Evolutionary conservation across 2,888 invertebrate species (phyloP).

Genomic region (Lasioglossum vierecki): DNA sequence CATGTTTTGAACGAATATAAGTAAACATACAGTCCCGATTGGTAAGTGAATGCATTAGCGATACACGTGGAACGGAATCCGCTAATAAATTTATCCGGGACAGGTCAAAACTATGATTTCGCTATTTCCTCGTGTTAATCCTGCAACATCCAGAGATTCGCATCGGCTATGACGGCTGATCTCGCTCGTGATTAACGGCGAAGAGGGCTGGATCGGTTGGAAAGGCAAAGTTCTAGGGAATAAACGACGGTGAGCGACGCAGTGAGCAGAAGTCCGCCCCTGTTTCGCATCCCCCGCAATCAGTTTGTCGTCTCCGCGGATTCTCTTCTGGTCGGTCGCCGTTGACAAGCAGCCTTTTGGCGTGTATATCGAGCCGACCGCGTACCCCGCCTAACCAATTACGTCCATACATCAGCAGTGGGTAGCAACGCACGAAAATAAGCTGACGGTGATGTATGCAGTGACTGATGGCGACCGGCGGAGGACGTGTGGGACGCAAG

Average conservation of each 20-base stretch:
- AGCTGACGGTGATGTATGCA: conserved; percentile 81
- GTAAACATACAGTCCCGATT: too few species aligned
- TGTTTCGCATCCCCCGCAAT: conserved; percentile 24
- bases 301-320: conserved; percentile 43
- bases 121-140: background rate
- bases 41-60: too few species aligned
- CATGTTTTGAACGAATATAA: too few species aligned
- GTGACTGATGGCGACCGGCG: conserved; percentile 67
- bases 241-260: background rate
- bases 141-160: background rate
- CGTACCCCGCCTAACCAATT: conserved; percentile 80
- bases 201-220: background rate
- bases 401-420: conserved; percentile 79
- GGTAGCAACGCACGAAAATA: conserved; percentile 78
- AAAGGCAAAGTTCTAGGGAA: background rate
- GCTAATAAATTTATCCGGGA: too few species aligned
- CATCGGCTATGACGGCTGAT: background rate
- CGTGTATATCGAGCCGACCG: conserved; percentile 54
- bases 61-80: too few species aligned
- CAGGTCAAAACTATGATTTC: too few species aligned
- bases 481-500: conserved; percentile 62
- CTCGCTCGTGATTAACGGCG: background rate
- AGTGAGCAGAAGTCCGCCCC: background rate
- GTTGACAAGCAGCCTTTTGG: conserved; percentile 54
- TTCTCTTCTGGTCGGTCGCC: conserved; percentile 11